These are phyloP conservation scores for Triplophysa tibetana DNA, from an alignment of 2,113 vertebrate genomes.

Conservation along the genomic window DNA sequence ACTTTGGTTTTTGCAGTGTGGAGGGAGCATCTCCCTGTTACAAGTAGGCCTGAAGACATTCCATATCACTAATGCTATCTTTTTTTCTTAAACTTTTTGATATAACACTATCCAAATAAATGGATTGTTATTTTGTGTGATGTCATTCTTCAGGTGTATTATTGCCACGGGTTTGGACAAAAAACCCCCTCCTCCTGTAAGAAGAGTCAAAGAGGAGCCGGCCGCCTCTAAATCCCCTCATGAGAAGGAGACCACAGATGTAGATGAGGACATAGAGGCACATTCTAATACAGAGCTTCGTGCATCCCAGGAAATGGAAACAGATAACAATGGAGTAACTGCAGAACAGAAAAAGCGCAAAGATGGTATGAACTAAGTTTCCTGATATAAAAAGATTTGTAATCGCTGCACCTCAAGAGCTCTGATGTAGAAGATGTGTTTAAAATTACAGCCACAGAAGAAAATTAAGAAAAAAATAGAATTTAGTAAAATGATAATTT, in stretches of 20 bases:
- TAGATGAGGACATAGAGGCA: slow-evolving; percentile 42
- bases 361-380: slow-evolving; percentile 67
- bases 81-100: not conserved
- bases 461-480: no score
- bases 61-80: not conserved
- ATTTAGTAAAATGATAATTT: no score
- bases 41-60: slow-evolving; percentile 70
- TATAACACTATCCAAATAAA: not conserved
- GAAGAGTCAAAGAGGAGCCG: slow-evolving; percentile 64
- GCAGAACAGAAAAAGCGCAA: slow-evolving; percentile 58
- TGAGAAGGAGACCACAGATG: slow-evolving; percentile 42
- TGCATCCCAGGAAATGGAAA: slow-evolving; percentile 45
- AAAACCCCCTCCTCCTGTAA: slow-evolving; percentile 76
- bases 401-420: no score
- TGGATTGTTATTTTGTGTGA: not conserved
- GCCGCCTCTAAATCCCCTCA: slow-evolving; percentile 41
- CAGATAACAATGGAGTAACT: slow-evolving; percentile 35
- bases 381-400: no score
- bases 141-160: slow-evolving; percentile 79
- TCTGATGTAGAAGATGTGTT: not conserved
- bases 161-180: slow-evolving; percentile 87
- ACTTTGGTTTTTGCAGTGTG: slow-evolving; percentile 81
- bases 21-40: slow-evolving; percentile 90
- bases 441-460: no score
- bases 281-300: slow-evolving; percentile 36